Conservation (phyloP, 2,888 invertebrate genomes). For the Pollenia angustigena region DNA sequence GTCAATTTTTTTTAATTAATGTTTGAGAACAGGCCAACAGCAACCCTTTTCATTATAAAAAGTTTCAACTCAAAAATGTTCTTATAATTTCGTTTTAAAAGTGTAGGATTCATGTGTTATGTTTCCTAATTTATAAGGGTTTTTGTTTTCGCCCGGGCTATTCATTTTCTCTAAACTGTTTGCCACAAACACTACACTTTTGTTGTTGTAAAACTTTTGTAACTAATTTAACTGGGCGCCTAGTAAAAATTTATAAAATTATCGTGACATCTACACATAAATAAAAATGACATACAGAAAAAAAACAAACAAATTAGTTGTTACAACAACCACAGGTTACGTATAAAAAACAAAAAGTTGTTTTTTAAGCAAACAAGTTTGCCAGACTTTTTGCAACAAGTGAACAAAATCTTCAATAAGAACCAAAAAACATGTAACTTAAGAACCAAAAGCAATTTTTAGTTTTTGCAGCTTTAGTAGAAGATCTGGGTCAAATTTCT, state of each 20-base stretch:
- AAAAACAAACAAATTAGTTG: constrained; percentile 24
- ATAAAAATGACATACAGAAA: constrained; percentile 54
- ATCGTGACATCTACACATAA: constrained; percentile 76
- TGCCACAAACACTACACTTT: background rate
- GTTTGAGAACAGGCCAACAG: constrained; percentile 49
- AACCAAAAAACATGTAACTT: background rate
- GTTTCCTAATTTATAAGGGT: background rate
- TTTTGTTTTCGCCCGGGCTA: background rate
- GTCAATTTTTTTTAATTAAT: constrained; percentile 64
- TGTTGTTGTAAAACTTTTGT: background rate
- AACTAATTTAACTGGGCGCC: constrained; percentile 69
- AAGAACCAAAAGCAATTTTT: too few relatives aligned
- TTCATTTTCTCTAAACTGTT: background rate
- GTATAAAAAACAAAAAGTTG: background rate
- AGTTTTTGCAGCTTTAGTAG: too few relatives aligned
- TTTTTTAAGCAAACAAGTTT: background rate
- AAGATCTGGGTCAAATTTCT: too few relatives aligned
- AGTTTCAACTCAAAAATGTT: background rate
- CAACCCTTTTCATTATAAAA: background rate
- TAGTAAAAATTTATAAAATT: constrained; percentile 75
- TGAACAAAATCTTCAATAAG: background rate
- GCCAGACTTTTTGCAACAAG: background rate
- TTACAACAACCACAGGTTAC: constrained; percentile 49
- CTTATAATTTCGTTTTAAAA: constrained; percentile 3
- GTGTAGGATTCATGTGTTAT: background rate